Evolutionary conservation across 2,113 vertebrate genomes (phyloP).

Genomic region (Pseudonaja textilis): DNA sequence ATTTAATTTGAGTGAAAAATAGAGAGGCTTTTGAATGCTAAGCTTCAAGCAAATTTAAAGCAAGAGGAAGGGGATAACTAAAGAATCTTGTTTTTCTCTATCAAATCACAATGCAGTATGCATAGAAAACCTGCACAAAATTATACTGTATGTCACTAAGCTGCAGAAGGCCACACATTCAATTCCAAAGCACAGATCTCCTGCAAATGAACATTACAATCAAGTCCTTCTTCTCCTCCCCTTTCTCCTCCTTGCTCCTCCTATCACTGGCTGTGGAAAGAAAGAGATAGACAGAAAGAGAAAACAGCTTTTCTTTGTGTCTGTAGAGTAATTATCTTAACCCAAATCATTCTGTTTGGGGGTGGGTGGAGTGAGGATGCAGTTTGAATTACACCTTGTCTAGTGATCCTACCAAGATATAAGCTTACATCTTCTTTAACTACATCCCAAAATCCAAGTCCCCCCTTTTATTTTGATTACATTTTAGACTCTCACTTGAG

Average conservation of each 20-base stretch:
- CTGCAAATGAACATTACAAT: slow-evolving; percentile 46
- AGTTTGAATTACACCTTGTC: slow-evolving; percentile 3
- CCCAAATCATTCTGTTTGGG: slow-evolving; percentile 20
- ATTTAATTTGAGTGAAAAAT: slow-evolving; percentile 36
- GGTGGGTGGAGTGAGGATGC: neutral
- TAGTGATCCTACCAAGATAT: slow-evolving; percentile 17
- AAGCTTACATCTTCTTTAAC: slow-evolving; percentile 19
- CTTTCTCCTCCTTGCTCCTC: slow-evolving; percentile 40
- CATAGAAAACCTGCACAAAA: slow-evolving; percentile 36
- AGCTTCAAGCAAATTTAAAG: slow-evolving; percentile 42
- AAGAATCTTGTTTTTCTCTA: slow-evolving; percentile 24
- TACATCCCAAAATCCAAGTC: neutral
- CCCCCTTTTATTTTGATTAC: slow-evolving; percentile 38
- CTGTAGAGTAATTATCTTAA: slow-evolving; percentile 17
- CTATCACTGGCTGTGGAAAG: slow-evolving; percentile 1
- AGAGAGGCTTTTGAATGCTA: slow-evolving; percentile 44
- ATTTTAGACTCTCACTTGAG: neutral
- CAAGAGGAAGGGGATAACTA: neutral
- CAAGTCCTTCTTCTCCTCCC: slow-evolving; percentile 15
- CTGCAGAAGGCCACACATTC: slow-evolving; percentile 55
- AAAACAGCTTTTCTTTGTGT: slow-evolving; percentile 23
- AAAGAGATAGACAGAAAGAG: neutral
- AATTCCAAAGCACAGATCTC: slow-evolving; percentile 37
- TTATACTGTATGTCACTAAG: slow-evolving; percentile 32
- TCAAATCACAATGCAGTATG: slow-evolving; percentile 31